Evolutionary conservation across 2,113 vertebrate genomes (phyloP).

Genomic region (Patagioenas fasciata): DNA sequence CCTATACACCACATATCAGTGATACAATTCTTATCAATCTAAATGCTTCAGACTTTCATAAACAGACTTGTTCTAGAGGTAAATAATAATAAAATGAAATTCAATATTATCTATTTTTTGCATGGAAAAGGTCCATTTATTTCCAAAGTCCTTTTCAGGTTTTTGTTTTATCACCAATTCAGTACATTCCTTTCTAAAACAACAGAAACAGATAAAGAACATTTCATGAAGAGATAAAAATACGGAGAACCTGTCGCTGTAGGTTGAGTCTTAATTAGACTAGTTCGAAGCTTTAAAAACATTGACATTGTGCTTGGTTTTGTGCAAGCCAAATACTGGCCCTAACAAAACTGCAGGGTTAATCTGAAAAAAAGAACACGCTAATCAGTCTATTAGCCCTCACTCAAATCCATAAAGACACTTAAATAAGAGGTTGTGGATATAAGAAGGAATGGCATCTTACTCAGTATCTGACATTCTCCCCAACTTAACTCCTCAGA

Average conservation of each 20-base stretch:
- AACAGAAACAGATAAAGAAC: not conserved
- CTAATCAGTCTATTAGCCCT: slow-evolving; percentile 30
- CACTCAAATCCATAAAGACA: slow-evolving; percentile 32
- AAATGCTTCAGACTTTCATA: not conserved
- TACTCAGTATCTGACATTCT: slow-evolving; percentile 26
- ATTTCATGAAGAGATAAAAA: not conserved
- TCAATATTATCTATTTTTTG: not conserved
- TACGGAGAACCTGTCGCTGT: not conserved
- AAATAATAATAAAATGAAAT: not conserved
- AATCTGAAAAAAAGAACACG: not conserved
- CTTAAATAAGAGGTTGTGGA: slow-evolving; percentile 17
- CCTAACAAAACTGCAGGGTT: slow-evolving; percentile 6
- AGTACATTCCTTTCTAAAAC: not conserved
- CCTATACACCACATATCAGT: not conserved
- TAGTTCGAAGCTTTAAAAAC: not conserved
- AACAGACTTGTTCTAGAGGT: not conserved
- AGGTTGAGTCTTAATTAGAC: not conserved
- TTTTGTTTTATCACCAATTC: not conserved
- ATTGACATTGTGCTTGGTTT: slow-evolving; percentile 35
- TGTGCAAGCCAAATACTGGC: not conserved
- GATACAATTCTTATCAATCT: not conserved
- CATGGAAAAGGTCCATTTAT: not conserved
- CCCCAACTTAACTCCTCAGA: not conserved
- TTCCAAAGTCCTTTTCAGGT: not conserved
- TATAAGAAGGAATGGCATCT: slow-evolving; percentile 15